Evolutionary conservation across 2,797 vertebrate species (phyloP).

Genomic region (Brotogeris chrysoptera): DNA sequence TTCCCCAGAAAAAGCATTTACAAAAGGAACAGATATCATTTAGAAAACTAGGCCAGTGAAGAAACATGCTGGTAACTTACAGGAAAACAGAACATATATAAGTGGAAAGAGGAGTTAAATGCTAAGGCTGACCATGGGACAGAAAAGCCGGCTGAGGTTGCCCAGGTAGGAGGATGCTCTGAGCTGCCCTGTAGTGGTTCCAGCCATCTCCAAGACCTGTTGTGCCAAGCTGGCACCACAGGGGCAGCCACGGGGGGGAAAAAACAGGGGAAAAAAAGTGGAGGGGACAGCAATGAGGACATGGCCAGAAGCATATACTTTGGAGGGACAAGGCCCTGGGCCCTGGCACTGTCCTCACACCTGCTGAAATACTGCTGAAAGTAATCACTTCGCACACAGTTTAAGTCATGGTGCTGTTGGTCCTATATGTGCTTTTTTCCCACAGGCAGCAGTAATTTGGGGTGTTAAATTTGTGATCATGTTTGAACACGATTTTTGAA

Average conservation of each 20-base stretch:
- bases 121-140: not conserved
- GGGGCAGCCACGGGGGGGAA: accelerated
- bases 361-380: not conserved
- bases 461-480: not conserved
- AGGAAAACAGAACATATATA: not conserved
- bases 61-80: not conserved
- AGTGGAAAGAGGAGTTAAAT: not conserved
- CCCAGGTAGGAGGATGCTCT: accelerated
- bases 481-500: not conserved
- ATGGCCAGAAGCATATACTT: accelerated
- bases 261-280: accelerated
- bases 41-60: not conserved
- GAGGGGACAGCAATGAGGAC: not conserved
- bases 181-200: not conserved
- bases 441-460: not conserved
- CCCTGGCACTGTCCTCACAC: not conserved
- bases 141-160: accelerated
- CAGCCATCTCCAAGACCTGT: accelerated
- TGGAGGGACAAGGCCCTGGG: accelerated
- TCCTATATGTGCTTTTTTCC: not conserved
- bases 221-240: accelerated
- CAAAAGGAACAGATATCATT: not conserved
- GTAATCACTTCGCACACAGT: not conserved
- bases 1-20: not conserved
- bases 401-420: not conserved